Evolutionary conservation across 2,888 invertebrate genomes (phyloP).

Genomic region (Drosophila kuntzei): DNA sequence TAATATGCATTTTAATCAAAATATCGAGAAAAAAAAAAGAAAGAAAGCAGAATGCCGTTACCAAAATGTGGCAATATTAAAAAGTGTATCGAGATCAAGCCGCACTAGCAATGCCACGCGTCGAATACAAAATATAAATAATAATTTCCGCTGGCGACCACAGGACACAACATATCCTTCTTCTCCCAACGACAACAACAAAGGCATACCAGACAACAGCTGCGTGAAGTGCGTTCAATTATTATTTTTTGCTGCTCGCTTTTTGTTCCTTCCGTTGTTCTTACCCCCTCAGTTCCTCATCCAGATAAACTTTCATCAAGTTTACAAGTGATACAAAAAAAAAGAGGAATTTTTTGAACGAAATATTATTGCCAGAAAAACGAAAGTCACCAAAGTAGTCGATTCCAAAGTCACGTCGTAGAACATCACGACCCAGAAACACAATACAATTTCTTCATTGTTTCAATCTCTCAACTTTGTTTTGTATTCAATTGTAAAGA

Average conservation of each 20-base stretch:
- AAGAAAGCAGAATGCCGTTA: conserved; percentile 11
- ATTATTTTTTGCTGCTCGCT: conserved; percentile 44
- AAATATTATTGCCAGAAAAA: conserved; percentile 64
- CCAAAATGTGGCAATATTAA: conserved; percentile 49
- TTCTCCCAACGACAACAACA: conserved; percentile 27
- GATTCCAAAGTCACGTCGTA: conserved; percentile 27
- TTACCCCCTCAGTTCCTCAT: background rate
- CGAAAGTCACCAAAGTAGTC: conserved; percentile 55
- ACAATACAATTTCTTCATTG: conserved; percentile 28
- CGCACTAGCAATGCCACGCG: conserved; percentile 42
- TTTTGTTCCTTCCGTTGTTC: conserved; percentile 27
- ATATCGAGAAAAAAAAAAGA: conserved; percentile 37
- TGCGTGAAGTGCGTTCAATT: conserved; percentile 79
- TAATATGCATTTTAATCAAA: conserved; percentile 79
- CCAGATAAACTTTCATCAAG: conserved; percentile 71
- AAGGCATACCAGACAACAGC: conserved; percentile 63
- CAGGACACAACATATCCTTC: conserved; percentile 64
- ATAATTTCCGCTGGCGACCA: conserved; percentile 75
- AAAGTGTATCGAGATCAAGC: conserved; percentile 42
- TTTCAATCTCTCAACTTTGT: conserved; percentile 24
- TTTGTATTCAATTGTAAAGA: conserved; percentile 29
- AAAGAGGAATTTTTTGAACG: conserved; percentile 53
- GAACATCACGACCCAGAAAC: conserved; percentile 26
- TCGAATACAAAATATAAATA: conserved; percentile 69
- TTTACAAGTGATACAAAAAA: conserved; percentile 48